Evolutionary conservation across 2,113 vertebrate species (phyloP).

Genomic region (Numida meleagris): DNA sequence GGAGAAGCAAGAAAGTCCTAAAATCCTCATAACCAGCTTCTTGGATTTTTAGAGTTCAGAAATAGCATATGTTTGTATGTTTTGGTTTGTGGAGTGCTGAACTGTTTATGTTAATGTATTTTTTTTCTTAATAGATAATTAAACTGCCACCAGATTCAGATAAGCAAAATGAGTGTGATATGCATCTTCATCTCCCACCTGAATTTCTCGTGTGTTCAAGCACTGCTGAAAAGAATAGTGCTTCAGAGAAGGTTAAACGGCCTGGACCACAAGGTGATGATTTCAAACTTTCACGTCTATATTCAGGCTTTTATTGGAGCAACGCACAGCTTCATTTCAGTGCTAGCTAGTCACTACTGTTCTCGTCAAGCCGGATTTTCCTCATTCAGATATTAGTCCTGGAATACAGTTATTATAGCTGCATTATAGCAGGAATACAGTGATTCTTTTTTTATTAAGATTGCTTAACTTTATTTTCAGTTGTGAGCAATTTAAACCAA

Average conservation of each 20-base stretch:
- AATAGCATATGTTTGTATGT: not conserved
- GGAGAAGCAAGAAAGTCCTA: not conserved
- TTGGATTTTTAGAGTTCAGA: not conserved
- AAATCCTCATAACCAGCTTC: not conserved
- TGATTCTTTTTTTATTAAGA: not conserved
- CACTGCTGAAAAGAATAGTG: not conserved
- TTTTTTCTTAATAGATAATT: slow-evolving; percentile 78
- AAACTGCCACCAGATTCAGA: slow-evolving; percentile 75
- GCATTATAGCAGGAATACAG: not conserved
- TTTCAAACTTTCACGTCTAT: slow-evolving; percentile 52
- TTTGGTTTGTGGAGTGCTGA: not conserved
- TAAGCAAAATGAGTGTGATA: slow-evolving; percentile 26
- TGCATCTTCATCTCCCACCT: slow-evolving; percentile 32
- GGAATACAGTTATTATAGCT: too few relatives aligned
- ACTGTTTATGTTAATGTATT: not conserved
- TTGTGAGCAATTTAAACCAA: not conserved
- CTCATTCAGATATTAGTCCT: not conserved
- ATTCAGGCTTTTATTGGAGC: slow-evolving; percentile 44
- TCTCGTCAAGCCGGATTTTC: not conserved
- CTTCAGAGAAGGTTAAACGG: not conserved
- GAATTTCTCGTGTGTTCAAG: slow-evolving; percentile 47
- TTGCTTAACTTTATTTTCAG: not conserved
- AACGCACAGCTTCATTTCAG: slow-evolving; percentile 63
- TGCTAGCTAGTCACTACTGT: slow-evolving; percentile 42
- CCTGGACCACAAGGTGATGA: slow-evolving; percentile 27